These are phyloP conservation scores for Champsocephalus gunnari DNA, from an alignment of 2,797 vertebrate species.

Conservation along the genomic window DNA sequence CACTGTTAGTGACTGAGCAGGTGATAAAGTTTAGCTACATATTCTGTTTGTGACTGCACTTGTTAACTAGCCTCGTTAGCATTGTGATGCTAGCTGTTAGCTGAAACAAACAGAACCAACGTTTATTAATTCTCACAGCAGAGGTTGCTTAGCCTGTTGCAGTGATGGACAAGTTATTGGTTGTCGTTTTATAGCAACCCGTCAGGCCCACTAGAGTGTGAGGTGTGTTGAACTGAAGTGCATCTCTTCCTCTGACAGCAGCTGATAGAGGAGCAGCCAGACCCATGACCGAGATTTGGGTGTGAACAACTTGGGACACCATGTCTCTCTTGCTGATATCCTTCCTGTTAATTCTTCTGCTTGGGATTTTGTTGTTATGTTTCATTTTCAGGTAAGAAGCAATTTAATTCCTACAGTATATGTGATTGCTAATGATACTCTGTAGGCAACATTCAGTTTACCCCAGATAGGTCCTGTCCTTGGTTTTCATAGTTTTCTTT, in stretches of 20 bases:
- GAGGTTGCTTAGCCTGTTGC: not conserved
- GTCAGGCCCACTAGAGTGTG: not conserved
- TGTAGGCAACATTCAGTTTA: not conserved
- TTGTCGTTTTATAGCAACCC: not conserved
- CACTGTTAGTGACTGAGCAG: slow-evolving; percentile 6
- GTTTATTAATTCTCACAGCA: not conserved
- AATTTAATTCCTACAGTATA: not conserved
- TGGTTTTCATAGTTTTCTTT: not conserved
- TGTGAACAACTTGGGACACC: slow-evolving; percentile 73
- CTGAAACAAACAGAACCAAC: not conserved
- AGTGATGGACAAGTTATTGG: not conserved
- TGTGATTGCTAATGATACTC: not conserved
- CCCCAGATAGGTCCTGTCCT: not conserved
- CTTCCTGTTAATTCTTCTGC: slow-evolving; percentile 67
- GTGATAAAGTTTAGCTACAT: slow-evolving; percentile 47
- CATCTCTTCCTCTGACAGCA: slow-evolving; percentile 56
- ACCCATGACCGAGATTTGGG: slow-evolving; percentile 65
- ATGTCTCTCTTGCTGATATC: slow-evolving; percentile 82
- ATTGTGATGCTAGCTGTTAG: slow-evolving; percentile 24
- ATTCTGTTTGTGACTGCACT: slow-evolving; percentile 30
- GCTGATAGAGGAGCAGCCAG: slow-evolving; percentile 56
- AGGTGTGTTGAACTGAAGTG: slow-evolving; percentile 26
- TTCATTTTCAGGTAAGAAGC: slow-evolving; percentile 80
- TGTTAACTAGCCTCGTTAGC: slow-evolving; percentile 52
- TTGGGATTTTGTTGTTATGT: slow-evolving; percentile 62